A percentile compares a stretch with the other conserved stretches of the same genome.
phyloP scores from a whole-genome alignment of 2,888 invertebrate genomes.

The Ceriagrion tenellum region DNA sequence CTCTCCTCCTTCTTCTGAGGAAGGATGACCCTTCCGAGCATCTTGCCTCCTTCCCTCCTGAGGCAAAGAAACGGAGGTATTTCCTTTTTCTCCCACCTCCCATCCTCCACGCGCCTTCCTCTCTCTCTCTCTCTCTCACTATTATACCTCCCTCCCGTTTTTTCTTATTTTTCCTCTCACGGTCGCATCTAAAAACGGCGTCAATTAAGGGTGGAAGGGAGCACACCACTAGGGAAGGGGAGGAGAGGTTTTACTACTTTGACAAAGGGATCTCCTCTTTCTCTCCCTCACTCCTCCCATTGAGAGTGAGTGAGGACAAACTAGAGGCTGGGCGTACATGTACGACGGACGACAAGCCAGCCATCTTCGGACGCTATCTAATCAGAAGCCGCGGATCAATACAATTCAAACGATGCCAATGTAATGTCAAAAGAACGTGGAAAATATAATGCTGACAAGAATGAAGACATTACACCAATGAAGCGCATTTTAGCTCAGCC shows the following conservation, averaged over 20 bases:
- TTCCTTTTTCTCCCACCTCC: constrained; percentile 41
- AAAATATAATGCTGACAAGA: too few species aligned
- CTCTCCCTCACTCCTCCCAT: constrained; percentile 28
- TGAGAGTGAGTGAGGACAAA: constrained; percentile 66
- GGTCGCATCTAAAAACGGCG: constrained; percentile 52
- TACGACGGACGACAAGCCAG: not conserved
- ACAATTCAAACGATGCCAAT: too few species aligned
- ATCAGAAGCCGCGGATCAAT: too few species aligned
- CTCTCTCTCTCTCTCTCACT: not conserved
- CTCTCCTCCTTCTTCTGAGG: not conserved
- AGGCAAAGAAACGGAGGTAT: constrained; percentile 56
- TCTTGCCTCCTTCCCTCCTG: not conserved
- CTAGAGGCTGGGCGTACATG: constrained; percentile 63
- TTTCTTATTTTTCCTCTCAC: not conserved
- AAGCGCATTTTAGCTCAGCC: too few species aligned
- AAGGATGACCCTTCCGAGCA: constrained; percentile 47
- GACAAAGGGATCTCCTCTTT: constrained; percentile 51
- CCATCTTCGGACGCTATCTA: too few species aligned
- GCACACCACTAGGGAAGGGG: not conserved
- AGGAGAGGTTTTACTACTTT: constrained; percentile 52
- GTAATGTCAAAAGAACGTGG: too few species aligned
- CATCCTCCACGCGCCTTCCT: not conserved
- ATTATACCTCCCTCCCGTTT: not conserved
- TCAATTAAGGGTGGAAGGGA: constrained; percentile 60
- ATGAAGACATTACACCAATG: too few species aligned